phyloP scores from a whole-genome alignment of 2,888 invertebrate genomes.

The Dorcus hopei region DNA sequence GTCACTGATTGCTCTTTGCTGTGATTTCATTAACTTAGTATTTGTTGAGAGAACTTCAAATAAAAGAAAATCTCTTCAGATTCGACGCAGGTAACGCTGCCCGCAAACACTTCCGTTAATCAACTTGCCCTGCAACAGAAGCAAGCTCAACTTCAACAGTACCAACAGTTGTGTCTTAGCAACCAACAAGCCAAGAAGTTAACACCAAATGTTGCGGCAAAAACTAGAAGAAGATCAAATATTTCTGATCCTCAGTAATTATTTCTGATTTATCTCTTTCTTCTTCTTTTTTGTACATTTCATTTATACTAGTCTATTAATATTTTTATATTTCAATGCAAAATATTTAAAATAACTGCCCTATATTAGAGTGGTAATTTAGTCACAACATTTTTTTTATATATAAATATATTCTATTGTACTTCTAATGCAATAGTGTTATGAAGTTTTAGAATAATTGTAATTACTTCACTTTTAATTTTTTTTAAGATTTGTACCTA shows the following conservation, averaged over 20 bases:
- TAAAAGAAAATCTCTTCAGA: slow-evolving; percentile 35
- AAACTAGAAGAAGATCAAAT: slow-evolving; percentile 43
- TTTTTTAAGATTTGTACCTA: no score
- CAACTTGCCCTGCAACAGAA: slow-evolving; percentile 39
- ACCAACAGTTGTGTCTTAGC: slow-evolving; percentile 43
- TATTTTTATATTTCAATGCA: slow-evolving; percentile 10
- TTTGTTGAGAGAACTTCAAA: slow-evolving; percentile 11
- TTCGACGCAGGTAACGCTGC: slow-evolving; percentile 37
- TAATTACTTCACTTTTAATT: no score
- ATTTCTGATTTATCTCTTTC: slow-evolving; percentile 2
- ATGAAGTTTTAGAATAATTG: background rate
- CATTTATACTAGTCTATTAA: slow-evolving; percentile 10
- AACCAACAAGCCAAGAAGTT: slow-evolving; percentile 35
- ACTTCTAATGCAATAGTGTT: background rate
- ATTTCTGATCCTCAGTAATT: slow-evolving; percentile 45
- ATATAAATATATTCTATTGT: background rate
- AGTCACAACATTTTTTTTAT: background rate
- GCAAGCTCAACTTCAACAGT: slow-evolving; percentile 42
- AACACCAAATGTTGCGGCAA: slow-evolving; percentile 11
- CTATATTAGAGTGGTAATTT: slow-evolving; percentile 4
- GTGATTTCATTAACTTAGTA: slow-evolving; percentile 14
- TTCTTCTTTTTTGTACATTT: slow-evolving; percentile 5
- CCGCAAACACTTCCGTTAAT: slow-evolving; percentile 31
- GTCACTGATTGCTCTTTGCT: slow-evolving; percentile 1
- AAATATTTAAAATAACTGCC: slow-evolving; percentile 10